These are phyloP conservation scores for Pelobates cultripes DNA, from an alignment of 2,797 vertebrate species.

Conservation along the genomic window DNA sequence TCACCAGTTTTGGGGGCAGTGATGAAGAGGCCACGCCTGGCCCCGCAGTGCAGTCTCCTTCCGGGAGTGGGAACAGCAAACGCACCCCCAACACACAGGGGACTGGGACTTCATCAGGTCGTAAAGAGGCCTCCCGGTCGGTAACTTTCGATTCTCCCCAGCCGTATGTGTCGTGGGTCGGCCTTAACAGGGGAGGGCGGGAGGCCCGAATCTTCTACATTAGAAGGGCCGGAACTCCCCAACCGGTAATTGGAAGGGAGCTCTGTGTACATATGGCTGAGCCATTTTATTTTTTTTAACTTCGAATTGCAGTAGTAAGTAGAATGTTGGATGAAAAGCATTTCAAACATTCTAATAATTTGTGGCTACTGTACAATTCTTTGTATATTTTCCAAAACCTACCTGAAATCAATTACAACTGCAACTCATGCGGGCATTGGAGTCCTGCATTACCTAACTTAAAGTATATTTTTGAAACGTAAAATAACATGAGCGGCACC, in stretches of 20 bases:
- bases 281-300: neutral
- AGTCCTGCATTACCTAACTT: too few relatives aligned
- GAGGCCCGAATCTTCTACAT: conserved; percentile 48
- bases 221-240: conserved; percentile 47
- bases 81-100: conserved; percentile 63
- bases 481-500: too few relatives aligned
- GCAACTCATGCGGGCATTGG: too few relatives aligned
- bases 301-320: too few relatives aligned
- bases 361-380: too few relatives aligned
- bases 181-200: conserved; percentile 39
- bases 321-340: too few relatives aligned
- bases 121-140: conserved; percentile 95
- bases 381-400: too few relatives aligned
- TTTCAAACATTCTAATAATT: too few relatives aligned
- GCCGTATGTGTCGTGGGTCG: conserved; percentile 42
- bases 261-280: conserved; percentile 18
- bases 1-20: conserved; percentile 95
- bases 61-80: conserved; percentile 72
- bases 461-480: too few relatives aligned
- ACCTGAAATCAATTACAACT: too few relatives aligned
- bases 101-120: conserved; percentile 78
- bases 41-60: conserved; percentile 51
- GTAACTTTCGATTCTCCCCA: conserved; percentile 82
- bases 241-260: conserved; percentile 55
- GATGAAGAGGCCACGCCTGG: conserved; percentile 81